Base-by-base conservation (phyloP, 2,888 invertebrate genomes). In the Acanthosoma haemorrhoidale region DNA sequence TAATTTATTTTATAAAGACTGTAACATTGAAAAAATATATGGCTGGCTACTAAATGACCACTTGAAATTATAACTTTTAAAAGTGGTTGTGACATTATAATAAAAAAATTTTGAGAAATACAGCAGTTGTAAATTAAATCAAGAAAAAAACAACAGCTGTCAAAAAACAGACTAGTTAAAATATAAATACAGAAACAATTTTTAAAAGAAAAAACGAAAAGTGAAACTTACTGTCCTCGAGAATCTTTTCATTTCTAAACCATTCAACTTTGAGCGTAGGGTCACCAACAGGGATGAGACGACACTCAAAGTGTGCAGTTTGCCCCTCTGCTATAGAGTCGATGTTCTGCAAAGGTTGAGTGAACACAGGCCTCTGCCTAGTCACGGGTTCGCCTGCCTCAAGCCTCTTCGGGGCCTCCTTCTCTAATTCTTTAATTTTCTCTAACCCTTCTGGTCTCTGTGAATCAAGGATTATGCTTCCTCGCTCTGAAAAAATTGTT, bases 361-460 rank as follows among this genome's bases (percentile, higher is more conserved):
- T 96, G 79, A 96, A 96, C 18, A 96, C 93, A 11, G 96, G 96
- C 73, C 94, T 85, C 81, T 95, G 95, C 77, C 91, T 88, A 9
- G 93, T 94, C 41, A 88, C 87, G 16, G 91, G 88, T 78, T 92
- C 92, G 15, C 90, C 88, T 72, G 88, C 81, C 78, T 92, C 92
- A 31, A 91, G 89, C 74, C 91, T 85, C 79, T 87, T 88, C 82
- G 89, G 90, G 32, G 90, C 90, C 77, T 86, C 86, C 68, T 89
- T 88, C 81, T 96, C 96, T 71, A 96, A 84, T 79, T 92, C 88
- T 74, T 88, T 88, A 78, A 94, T 95, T 83, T 92, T 94, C 78
- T 92, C 96, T 82, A 94, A 85, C 77, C 92, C 95, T 82, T 94
- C 94, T n/a, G 96, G 96, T 80, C 94, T 88, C 82, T 94, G 93